These are phyloP conservation scores for Strigamia crassipes DNA, from an alignment of 2,888 invertebrate genomes.

Conservation along the genomic window DNA sequence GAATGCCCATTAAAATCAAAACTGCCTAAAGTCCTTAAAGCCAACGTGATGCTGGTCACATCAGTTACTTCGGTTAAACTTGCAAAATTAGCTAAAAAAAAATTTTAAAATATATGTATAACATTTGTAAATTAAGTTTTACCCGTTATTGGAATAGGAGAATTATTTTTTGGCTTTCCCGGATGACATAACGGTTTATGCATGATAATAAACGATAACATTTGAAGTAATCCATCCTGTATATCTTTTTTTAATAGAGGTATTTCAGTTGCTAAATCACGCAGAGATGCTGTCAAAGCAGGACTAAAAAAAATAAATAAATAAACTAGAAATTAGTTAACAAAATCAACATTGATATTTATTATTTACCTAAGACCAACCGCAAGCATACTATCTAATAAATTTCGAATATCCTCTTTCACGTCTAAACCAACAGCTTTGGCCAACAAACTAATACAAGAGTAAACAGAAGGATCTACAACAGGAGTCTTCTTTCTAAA, in stretches of 20 bases:
- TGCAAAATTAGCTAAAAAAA: conserved; percentile 52
- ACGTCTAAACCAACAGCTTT: conserved; percentile 82
- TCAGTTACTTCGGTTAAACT: conserved; percentile 69
- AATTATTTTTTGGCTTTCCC: conserved; percentile 60
- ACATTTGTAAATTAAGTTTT: conserved; percentile 25
- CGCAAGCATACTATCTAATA: conserved; percentile 89
- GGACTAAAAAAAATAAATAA: conserved; percentile 64
- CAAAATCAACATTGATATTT: background rate
- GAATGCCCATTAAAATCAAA: conserved; percentile 91
- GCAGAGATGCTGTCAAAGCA: conserved; percentile 85
- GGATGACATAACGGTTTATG: conserved; percentile 82
- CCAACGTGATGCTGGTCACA: conserved; percentile 83
- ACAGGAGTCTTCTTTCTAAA: conserved; percentile 70
- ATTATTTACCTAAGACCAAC: conserved; percentile 72
- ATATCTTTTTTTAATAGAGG: conserved; percentile 86
- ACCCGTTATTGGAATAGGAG: conserved; percentile 46
- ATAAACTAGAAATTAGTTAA: conserved; percentile 33
- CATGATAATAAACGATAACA: conserved; percentile 88
- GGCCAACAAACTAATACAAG: conserved; percentile 88
- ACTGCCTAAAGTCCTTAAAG: conserved; percentile 86
- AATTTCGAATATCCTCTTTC: conserved; percentile 75
- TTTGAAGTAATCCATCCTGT: conserved; percentile 87
- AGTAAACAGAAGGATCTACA: conserved; percentile 86
- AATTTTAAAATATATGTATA: background rate
- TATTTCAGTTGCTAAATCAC: conserved; percentile 85